Percentiles rank a stretch among this genome's conserved stretches.
These are phyloP conservation scores for Burhinus oedicnemus DNA, from an alignment of 2,113 vertebrate species.

Conservation along the genomic window DNA sequence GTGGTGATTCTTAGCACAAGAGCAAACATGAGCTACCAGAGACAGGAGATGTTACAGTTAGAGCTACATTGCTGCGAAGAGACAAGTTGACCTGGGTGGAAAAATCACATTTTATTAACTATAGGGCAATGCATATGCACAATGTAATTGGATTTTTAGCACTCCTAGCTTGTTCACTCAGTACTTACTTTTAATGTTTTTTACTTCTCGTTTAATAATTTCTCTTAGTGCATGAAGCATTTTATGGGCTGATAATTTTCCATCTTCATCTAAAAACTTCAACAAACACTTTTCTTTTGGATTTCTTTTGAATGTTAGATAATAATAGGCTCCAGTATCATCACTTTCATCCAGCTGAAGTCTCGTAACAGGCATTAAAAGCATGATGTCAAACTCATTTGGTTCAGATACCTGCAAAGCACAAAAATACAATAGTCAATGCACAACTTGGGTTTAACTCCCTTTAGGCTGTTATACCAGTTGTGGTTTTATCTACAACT, in stretches of 20 bases:
- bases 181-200: constrained; percentile 67
- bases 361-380: constrained; percentile 57
- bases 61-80: background rate
- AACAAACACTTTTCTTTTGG: constrained; percentile 2
- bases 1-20: background rate
- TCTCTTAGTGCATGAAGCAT: constrained; percentile 63
- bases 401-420: constrained; percentile 71
- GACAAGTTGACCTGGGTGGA: no score
- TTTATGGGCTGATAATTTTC: constrained; percentile 69
- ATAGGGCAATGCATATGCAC: background rate
- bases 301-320: constrained; percentile 68
- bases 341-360: constrained; percentile 51
- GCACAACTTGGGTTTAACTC: background rate
- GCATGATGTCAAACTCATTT: constrained; percentile 82
- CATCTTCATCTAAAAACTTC: constrained; percentile 62
- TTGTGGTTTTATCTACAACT: background rate
- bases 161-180: background rate
- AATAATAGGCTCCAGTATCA: constrained; percentile 62
- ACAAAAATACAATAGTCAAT: background rate
- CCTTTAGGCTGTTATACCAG: background rate
- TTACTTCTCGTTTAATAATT: constrained; percentile 70
- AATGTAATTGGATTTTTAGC: background rate
- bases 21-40: background rate
- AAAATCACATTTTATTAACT: background rate
- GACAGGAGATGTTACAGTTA: background rate